Evolutionary conservation across 2,888 invertebrate species (phyloP).

Genomic region (Caenorhabditis macrosperma): DNA sequence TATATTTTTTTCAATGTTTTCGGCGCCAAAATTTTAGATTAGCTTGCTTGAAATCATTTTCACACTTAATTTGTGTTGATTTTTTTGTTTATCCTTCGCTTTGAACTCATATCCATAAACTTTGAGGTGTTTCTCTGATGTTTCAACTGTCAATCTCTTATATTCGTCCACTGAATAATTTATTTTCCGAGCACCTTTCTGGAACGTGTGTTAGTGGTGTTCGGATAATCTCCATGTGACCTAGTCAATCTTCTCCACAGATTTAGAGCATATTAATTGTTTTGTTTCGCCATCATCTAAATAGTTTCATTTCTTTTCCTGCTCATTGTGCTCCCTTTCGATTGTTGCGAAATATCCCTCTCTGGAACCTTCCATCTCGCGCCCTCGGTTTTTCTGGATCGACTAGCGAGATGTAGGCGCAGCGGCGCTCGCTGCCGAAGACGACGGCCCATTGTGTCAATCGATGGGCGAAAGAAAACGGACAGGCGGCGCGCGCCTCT

Average conservation of each 20-base stretch:
- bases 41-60: background rate
- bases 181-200: no score
- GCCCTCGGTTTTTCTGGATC: slow-evolving; percentile 20
- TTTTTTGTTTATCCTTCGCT: background rate
- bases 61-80: background rate
- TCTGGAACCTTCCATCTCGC: slow-evolving; percentile 7
- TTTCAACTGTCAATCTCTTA: background rate
- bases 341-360: slow-evolving; percentile 1
- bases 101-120: background rate
- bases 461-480: slow-evolving; percentile 46
- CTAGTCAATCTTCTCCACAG: no score
- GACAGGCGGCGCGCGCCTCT: slow-evolving; percentile 48
- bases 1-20: background rate
- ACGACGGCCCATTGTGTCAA: slow-evolving; percentile 52
- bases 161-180: no score
- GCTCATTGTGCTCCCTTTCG: background rate
- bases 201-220: no score
- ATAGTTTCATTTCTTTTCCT: background rate
- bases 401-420: slow-evolving; percentile 42
- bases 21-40: background rate
- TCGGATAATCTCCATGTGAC: no score
- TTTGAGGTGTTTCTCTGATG: background rate
- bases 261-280: no score
- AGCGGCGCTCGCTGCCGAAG: slow-evolving; percentile 15
- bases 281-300: no score